Percentiles rank a stretch among this genome's conserved stretches.
Conservation (phyloP, 2,113 vertebrate genomes). For the Pygoscelis adeliae region DNA sequence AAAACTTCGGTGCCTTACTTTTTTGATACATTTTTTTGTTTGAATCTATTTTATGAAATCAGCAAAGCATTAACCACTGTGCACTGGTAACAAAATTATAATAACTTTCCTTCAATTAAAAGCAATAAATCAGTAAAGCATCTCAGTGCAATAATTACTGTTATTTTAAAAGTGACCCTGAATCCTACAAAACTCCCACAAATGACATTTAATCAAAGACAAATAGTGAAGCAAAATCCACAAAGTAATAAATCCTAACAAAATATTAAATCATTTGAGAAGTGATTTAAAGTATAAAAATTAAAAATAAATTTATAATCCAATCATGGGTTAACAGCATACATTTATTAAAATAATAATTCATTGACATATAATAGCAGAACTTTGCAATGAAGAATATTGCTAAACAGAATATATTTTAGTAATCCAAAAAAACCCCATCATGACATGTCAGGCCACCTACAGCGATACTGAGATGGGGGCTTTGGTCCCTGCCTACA, state of each 20-base stretch:
- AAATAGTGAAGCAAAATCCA: not conserved
- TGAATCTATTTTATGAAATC: not conserved
- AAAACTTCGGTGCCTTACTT: not conserved
- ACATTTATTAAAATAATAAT: not conserved
- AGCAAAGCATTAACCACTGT: not conserved
- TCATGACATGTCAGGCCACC: no score
- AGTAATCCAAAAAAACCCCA: not conserved
- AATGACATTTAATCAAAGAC: not conserved
- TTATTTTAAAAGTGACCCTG: not conserved
- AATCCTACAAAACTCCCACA: not conserved
- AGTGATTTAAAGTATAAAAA: not conserved
- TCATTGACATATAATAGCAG: not conserved
- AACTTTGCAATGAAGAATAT: not conserved
- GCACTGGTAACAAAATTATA: not conserved
- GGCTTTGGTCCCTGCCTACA: not conserved
- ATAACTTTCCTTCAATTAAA: not conserved
- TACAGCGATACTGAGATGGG: rapidly evolving
- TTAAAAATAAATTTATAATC: not conserved
- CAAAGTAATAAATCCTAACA: not conserved
- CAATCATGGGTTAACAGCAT: not conserved
- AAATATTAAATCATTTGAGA: not conserved
- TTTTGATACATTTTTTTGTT: not conserved
- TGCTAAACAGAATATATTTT: not conserved
- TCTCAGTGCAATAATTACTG: not conserved
- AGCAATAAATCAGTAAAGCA: not conserved